These are phyloP conservation scores for Copsychus sechellarum DNA, from an alignment of 2,113 vertebrate species.

Conservation along the genomic window DNA sequence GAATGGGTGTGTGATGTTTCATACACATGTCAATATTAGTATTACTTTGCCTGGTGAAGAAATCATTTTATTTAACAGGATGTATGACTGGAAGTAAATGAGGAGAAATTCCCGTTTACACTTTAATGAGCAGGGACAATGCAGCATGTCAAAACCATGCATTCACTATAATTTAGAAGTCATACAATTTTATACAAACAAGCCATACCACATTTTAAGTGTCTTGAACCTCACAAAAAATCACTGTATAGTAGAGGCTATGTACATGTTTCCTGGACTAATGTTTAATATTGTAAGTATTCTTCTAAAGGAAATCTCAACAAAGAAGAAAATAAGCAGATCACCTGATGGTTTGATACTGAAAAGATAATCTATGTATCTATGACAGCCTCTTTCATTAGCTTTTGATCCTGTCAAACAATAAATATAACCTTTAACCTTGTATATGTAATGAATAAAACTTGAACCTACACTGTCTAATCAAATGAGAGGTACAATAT, in stretches of 20 bases:
- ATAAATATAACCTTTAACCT: conserved; percentile 67
- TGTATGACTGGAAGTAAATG: conserved; percentile 61
- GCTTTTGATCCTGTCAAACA: conserved; percentile 60
- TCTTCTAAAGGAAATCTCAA: conserved; percentile 34
- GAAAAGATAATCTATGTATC: conserved; percentile 61
- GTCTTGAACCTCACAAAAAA: not conserved
- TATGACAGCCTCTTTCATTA: conserved; percentile 62
- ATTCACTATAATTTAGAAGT: conserved; percentile 39
- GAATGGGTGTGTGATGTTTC: conserved; percentile 63
- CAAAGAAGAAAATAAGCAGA: conserved; percentile 59
- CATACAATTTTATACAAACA: conserved; percentile 15
- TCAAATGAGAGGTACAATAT: conserved; percentile 18
- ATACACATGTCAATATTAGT: conserved; percentile 66
- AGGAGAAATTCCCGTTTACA: conserved; percentile 65
- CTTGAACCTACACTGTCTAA: conserved; percentile 33
- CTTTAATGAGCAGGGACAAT: conserved; percentile 71
- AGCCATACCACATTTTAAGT: not conserved
- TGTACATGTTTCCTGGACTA: not conserved
- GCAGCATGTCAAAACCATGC: conserved; percentile 51
- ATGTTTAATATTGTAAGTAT: not conserved
- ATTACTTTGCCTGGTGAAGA: conserved; percentile 59
- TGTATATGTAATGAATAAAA: conserved; percentile 52
- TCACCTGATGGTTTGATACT: conserved; percentile 44
- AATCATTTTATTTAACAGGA: conserved; percentile 67
- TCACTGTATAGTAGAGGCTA: not conserved